Percentiles rank a stretch among this genome's conserved stretches.
Evolutionary conservation across 1,140 invertebrate species (phyloP).

Genomic region (Mercenaria mercenaria): DNA sequence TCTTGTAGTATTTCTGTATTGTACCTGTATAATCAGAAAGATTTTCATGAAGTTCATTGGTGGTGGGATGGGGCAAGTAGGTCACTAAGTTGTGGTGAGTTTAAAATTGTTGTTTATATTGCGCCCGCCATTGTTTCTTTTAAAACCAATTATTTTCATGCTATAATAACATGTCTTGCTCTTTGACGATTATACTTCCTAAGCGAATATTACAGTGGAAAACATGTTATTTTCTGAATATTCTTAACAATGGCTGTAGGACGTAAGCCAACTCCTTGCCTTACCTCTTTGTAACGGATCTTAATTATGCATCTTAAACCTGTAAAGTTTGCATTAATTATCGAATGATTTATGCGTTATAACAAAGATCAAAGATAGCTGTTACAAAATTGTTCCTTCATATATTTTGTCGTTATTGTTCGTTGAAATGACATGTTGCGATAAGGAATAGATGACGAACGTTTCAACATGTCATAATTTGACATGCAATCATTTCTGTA

Average conservation of each 20-base stretch:
- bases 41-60: no score
- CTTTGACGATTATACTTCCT: no score
- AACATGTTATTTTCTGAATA: slow-evolving; percentile 7
- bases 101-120: no score
- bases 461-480: neutral
- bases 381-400: slow-evolving; percentile 3
- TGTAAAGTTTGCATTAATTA: slow-evolving; percentile 13
- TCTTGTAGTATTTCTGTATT: no score
- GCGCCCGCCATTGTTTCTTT: no score
- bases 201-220: no score
- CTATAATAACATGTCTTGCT: no score
- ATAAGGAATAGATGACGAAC: neutral
- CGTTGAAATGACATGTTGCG: neutral
- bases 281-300: neutral
- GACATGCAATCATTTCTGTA: neutral
- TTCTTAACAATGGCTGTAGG: neutral
- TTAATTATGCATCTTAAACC: slow-evolving; percentile 20
- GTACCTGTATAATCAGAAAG: no score
- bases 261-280: neutral
- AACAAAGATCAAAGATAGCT: neutral
- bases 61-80: no score
- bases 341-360: neutral
- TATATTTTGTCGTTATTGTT: neutral
- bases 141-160: no score
- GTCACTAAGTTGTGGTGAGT: no score